Conservation (phyloP, 2,113 vertebrate genomes). For the Chunga burmeisteri region DNA sequence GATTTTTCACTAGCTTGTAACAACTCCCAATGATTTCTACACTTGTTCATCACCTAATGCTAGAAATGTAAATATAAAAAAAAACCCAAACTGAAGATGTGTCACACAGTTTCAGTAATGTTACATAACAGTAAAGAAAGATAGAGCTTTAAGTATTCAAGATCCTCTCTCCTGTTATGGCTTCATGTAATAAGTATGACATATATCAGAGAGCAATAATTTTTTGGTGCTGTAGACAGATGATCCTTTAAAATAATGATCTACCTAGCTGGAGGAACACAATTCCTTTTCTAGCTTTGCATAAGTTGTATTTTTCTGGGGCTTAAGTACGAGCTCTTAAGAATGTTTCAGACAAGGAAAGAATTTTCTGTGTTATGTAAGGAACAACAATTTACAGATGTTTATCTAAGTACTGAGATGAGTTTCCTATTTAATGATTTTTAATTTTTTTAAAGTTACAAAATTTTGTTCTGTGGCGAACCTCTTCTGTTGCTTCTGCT, state of each 20-base stretch:
- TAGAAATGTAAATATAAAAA: neutral
- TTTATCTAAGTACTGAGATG: neutral
- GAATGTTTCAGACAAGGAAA: neutral
- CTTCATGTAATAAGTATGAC: neutral
- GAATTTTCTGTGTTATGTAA: neutral
- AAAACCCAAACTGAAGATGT: neutral
- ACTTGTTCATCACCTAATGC: neutral
- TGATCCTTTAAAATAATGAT: neutral
- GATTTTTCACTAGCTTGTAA: neutral
- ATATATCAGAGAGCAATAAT: neutral
- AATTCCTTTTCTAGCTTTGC: neutral
- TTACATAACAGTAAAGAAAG: neutral
- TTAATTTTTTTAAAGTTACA: neutral
- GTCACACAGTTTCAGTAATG: neutral
- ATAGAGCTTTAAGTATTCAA: neutral
- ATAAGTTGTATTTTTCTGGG: neutral
- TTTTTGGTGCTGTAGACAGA: neutral
- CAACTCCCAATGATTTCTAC: neutral
- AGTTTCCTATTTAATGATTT: neutral
- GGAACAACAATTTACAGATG: neutral
- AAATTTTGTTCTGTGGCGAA: neutral
- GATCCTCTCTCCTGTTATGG: neutral
- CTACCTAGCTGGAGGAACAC: neutral
- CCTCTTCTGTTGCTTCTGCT: neutral
- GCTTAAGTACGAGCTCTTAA: neutral